Conservation (phyloP, 1,140 invertebrate species). For the Vollenhovia emeryi region DNA sequence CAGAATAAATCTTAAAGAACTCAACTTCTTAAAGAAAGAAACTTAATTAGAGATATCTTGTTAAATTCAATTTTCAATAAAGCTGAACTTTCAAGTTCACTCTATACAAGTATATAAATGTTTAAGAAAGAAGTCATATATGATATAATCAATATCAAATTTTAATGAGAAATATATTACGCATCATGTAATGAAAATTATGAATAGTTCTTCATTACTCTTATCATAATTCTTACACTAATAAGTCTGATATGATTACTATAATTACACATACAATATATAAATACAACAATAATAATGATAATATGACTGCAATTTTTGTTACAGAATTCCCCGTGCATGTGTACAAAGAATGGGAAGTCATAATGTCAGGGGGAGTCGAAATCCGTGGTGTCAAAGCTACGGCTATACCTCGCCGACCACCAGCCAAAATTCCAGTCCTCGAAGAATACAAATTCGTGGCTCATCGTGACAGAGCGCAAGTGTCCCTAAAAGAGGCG, state of each 20-base stretch:
- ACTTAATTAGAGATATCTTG: too few relatives aligned
- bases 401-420: constrained; percentile 90
- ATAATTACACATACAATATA: neutral
- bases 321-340: constrained; percentile 83
- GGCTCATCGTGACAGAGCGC: constrained; percentile 75
- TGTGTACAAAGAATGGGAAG: constrained; percentile 83
- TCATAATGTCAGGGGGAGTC: constrained; percentile 90
- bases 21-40: too few relatives aligned
- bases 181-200: neutral
- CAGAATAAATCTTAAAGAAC: too few relatives aligned
- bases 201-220: neutral
- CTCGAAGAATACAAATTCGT: constrained; percentile 92
- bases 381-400: constrained; percentile 94
- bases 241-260: neutral
- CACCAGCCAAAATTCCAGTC: constrained; percentile 88
- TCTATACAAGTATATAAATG: too few relatives aligned
- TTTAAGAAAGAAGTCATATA: too few relatives aligned
- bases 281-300: too few relatives aligned
- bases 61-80: too few relatives aligned
- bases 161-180: too few relatives aligned
- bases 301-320: constrained; percentile 26
- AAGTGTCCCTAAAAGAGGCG: constrained; percentile 81
- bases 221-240: neutral
- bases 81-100: too few relatives aligned
- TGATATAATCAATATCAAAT: too few relatives aligned